Base-by-base conservation (phyloP, 2,888 invertebrate species). In the Spilarctia lutea region DNA sequence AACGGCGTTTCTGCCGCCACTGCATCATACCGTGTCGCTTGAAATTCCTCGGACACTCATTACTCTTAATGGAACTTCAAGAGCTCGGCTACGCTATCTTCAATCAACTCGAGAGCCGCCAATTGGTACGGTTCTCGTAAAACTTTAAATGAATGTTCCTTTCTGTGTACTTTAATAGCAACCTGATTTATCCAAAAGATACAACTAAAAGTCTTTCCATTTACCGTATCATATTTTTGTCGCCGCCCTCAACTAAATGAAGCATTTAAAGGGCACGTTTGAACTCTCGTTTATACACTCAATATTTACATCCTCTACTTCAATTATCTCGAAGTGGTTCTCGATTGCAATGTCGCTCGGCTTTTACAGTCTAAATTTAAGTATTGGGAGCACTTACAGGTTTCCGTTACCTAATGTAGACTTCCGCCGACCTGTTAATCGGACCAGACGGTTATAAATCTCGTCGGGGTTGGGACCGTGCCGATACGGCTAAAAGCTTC, bases 401-500 rank as follows among this genome's bases (percentile, higher is more conserved):
- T 92, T 92, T 94, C 93, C 93, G 93, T 93, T 91, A 90, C 89
- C 90, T 89, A 91, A 91, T 89, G 91, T 91, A 89, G 89, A 94
- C 92, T 92, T 94, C 94, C 94, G 93, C 86, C 91, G 91, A 91
- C 91, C 92, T 91, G 93, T 92, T 90, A 92, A 93, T 91, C 89
- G 92, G 90, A 90, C 89, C 91, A 90, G 90, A 89, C 91, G 87
- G 91, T 91, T 92, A 93, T 95, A 95, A 95, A 95, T 95, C 93
- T 92, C 88, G 75, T 73, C 84, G 87, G 88, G 89, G 88, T 86
- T 88, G 91, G 88, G 91, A 89, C 73, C 79, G 90, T 85, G 83
- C 88, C 87, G 94, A 95, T 96, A 95, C 90, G 93, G 92, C 88
- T 95, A 94, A 95, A 94, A 95, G 95, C 93, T 91, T 93, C 91